Base-by-base conservation (phyloP, 2,888 invertebrate genomes). In the Acleris cristana region DNA sequence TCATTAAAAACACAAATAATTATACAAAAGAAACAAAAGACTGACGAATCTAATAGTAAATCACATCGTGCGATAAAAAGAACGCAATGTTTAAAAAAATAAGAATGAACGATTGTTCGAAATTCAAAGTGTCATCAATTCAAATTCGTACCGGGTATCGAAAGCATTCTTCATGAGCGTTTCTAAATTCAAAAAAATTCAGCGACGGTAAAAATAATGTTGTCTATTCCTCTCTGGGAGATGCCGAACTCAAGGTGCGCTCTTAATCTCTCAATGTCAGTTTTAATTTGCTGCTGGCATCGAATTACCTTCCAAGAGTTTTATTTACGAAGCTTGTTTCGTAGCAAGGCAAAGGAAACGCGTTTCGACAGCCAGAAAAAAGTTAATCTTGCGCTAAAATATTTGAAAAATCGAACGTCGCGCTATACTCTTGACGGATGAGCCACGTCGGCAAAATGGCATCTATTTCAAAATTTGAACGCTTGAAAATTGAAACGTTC, bases 181-280 rank as follows among this genome's bases (percentile, higher is more conserved):
- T 52, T 40, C 58, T 81, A 81, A 83, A 83, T 80, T 73, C 73
- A 74, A 76, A 56, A 56, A 75, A 78, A 78, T 52, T 45, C 65
- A 73, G 70, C 66, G 72, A 72, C 74, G 76, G 76, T 75, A 77
- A 76, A 75, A 74, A 73, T 79, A 76, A 75, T 77, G 76, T 77
- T 78, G 73, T 81, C 76, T 79, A 78, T 80, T 76, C 74, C 78
- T 73, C 75, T 75, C 72, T 72, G 78, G 76, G 78, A 81, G 76
- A 83, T 83, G 86, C 83, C 80, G 80, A 82, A 84, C 82, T 83
- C 83, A 78, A 84, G 83, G 80, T 79, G 75, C 76, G 81, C 84
- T 85, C 89, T 88, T 92, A 91, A 92, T 92, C 88, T 90, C 89
- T 92, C 92, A 92, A 88, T 89, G 92, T 92, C 92, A 85, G 87